Evolutionary conservation across 2,113 vertebrate genomes (phyloP).

Genomic region (Camelus dromedarius): DNA sequence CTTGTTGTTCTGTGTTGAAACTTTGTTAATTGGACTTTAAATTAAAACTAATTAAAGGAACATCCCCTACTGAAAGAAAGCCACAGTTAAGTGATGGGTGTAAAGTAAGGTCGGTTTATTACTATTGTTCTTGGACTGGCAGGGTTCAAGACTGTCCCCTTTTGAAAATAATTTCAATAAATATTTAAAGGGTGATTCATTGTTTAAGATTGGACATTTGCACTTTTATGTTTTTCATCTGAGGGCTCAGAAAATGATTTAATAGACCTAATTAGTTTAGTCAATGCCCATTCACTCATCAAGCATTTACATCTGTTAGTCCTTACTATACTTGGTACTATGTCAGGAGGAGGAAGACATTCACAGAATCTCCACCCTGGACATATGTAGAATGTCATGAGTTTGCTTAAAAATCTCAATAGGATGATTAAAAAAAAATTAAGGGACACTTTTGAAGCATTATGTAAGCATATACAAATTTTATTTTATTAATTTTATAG

Average conservation of each 20-base stretch:
- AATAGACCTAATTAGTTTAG: neutral
- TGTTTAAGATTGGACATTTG: conserved; percentile 6
- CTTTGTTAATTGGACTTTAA: conserved; percentile 59
- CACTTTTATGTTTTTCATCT: conserved; percentile 27
- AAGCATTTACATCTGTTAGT: neutral
- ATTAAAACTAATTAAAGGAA: conserved; percentile 65
- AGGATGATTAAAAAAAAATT: neutral
- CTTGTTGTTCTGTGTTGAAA: conserved; percentile 63
- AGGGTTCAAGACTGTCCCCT: neutral
- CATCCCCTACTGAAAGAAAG: conserved; percentile 54
- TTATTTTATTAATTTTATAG: conserved; percentile 6
- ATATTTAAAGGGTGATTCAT: conserved; percentile 58
- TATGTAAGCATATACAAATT: neutral
- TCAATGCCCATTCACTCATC: neutral
- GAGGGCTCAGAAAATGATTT: conserved; percentile 31
- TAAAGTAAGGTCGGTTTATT: neutral
- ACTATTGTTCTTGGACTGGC: neutral
- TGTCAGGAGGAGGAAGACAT: neutral
- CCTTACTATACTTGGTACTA: neutral
- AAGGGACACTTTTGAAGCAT: neutral
- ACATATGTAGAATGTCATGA: neutral
- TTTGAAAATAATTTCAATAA: conserved; percentile 53
- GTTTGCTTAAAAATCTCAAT: neutral
- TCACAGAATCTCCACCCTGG: neutral
- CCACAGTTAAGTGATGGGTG: conserved; percentile 22